A percentile compares a stretch with the other conserved stretches of the same genome.
These are phyloP conservation scores for Rhagium mordax DNA, from an alignment of 2,888 invertebrate species.

Conservation along the genomic window DNA sequence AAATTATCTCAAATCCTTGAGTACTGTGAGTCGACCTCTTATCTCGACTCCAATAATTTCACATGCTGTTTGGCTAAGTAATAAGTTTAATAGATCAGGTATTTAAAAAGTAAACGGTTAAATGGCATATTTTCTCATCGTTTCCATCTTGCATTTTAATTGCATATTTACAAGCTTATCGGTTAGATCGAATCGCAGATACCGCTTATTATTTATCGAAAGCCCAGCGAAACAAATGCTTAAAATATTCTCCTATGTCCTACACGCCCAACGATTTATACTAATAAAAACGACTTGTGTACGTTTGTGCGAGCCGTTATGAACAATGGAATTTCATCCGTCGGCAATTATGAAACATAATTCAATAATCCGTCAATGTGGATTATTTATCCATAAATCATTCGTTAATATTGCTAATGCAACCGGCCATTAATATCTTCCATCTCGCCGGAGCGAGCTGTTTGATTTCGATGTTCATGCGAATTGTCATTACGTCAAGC, in stretches of 20 bases:
- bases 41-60: too few relatives aligned
- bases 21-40: too few relatives aligned
- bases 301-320: background rate
- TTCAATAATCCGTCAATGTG: constrained; percentile 24
- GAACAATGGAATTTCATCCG: constrained; percentile 22
- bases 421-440: constrained; percentile 9
- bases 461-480: background rate
- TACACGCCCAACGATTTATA: constrained; percentile 9
- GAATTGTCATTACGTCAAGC: background rate
- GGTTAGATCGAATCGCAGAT: background rate
- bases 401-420: background rate
- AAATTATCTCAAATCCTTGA: too few relatives aligned
- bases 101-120: too few relatives aligned
- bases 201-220: background rate
- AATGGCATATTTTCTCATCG: background rate
- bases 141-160: background rate
- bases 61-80: too few relatives aligned
- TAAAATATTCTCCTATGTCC: constrained; percentile 1
- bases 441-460: background rate
- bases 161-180: background rate
- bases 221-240: background rate
- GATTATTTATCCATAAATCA: constrained; percentile 27
- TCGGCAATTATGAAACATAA: constrained; percentile 22
- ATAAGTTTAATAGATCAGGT: too few relatives aligned
- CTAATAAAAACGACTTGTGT: background rate